These are phyloP conservation scores for Rugalucina vietnamica DNA, from an alignment of 2,888 invertebrate genomes.

Conservation along the genomic window DNA sequence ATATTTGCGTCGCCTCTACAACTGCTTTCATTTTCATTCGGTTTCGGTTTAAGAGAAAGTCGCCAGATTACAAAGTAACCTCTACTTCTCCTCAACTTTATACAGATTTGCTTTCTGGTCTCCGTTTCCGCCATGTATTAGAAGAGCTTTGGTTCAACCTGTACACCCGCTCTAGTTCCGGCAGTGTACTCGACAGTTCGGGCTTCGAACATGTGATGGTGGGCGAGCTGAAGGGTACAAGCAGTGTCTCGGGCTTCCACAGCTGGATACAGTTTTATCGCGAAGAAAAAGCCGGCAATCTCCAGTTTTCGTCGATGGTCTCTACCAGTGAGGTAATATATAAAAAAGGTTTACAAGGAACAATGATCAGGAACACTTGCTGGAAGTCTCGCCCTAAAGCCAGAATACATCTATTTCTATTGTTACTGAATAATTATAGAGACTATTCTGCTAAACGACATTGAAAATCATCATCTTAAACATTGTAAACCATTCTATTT, in stretches of 20 bases:
- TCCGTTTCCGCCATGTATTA: slow-evolving; percentile 79
- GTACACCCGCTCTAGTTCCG: slow-evolving; percentile 89
- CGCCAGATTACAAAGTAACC: not conserved
- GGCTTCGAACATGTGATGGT: slow-evolving; percentile 97
- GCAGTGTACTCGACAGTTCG: slow-evolving; percentile 90
- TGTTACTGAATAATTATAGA: too few species aligned
- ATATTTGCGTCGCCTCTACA: too few species aligned
- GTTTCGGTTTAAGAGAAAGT: too few species aligned
- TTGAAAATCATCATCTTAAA: too few species aligned
- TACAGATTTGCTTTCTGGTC: not conserved
- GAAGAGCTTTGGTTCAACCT: slow-evolving; percentile 87
- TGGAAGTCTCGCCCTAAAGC: too few species aligned
- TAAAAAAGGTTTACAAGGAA: too few species aligned
- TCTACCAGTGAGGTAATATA: not conserved
- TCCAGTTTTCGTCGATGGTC: slow-evolving; percentile 63
- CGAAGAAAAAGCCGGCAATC: slow-evolving; percentile 87
- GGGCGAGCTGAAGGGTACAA: slow-evolving; percentile 91
- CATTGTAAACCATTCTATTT: too few species aligned
- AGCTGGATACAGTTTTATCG: slow-evolving; percentile 95
- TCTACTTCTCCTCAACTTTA: not conserved
- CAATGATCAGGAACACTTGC: too few species aligned
- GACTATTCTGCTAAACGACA: too few species aligned
- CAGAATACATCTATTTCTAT: too few species aligned
- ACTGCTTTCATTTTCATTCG: too few species aligned
- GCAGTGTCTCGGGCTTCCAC: slow-evolving; percentile 91